Evolutionary conservation across 1,140 invertebrate species (phyloP).

Genomic region (Megalonaias nervosa): DNA sequence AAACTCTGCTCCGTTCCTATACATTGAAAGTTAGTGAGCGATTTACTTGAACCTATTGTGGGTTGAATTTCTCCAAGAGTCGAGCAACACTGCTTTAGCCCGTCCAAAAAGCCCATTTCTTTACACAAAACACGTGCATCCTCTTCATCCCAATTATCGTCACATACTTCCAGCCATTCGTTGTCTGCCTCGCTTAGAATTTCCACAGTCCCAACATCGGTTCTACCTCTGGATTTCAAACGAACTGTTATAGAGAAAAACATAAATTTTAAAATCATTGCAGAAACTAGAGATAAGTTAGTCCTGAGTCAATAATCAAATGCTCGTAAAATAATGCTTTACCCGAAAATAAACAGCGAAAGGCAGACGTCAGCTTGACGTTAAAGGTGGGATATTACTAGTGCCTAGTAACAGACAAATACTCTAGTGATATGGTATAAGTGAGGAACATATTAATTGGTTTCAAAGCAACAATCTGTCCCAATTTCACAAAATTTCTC

Average conservation of each 20-base stretch:
- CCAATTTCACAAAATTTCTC: too few species aligned
- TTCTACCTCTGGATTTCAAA: conserved; percentile 51
- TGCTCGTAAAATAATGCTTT: neutral
- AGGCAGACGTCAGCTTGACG: too few species aligned
- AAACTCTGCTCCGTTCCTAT: conserved; percentile 39
- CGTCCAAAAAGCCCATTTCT: conserved; percentile 44
- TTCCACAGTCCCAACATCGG: conserved; percentile 51
- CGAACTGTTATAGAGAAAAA: conserved; percentile 35
- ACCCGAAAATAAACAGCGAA: too few species aligned
- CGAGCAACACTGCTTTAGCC: conserved; percentile 38
- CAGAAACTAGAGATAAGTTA: neutral
- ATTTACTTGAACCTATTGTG: conserved; percentile 25
- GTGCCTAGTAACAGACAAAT: too few species aligned
- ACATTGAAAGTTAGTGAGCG: conserved; percentile 41
- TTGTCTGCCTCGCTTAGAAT: conserved; percentile 32
- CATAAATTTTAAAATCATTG: neutral
- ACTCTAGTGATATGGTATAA: too few species aligned
- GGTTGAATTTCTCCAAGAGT: conserved; percentile 39
- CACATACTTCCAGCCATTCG: conserved; percentile 56
- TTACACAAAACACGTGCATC: conserved; percentile 53
- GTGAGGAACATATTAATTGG: too few species aligned
- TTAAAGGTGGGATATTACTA: too few species aligned
- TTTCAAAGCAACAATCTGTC: too few species aligned
- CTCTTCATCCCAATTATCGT: conserved; percentile 47
- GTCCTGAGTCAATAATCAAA: neutral